Percentiles rank a stretch among this genome's conserved stretches.
Conservation (phyloP, 2,113 vertebrate genomes). For the Deroptyus accipitrinus region DNA sequence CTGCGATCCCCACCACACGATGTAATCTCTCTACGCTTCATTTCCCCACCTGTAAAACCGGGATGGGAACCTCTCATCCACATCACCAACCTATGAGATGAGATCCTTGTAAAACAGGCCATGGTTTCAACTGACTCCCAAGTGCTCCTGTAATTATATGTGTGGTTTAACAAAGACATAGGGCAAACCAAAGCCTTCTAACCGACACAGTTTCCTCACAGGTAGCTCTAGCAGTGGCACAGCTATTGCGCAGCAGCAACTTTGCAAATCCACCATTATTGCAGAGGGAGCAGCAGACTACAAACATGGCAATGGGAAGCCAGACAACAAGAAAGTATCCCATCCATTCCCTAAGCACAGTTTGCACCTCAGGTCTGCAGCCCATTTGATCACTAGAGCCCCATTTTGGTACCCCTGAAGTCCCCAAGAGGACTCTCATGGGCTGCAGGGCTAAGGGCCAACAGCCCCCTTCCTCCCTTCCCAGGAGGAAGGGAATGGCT, state of each 20-base stretch:
- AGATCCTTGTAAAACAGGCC: fast-evolving
- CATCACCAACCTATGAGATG: fast-evolving
- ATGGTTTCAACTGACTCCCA: background rate
- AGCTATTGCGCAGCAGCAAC: background rate
- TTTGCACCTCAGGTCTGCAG: background rate
- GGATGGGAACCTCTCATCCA: background rate
- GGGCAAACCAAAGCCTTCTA: background rate
- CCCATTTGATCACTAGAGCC: background rate
- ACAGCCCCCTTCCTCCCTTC: background rate
- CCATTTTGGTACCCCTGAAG: background rate
- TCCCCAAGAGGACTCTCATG: fast-evolving
- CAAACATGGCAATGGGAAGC: fast-evolving
- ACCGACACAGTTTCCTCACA: background rate
- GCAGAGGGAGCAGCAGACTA: background rate
- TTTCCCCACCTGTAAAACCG: background rate
- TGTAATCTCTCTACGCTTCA: background rate
- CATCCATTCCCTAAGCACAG: background rate
- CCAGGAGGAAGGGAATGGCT: background rate
- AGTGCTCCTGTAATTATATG: fast-evolving
- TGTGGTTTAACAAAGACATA: background rate
- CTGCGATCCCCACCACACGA: background rate
- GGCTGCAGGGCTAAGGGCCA: background rate
- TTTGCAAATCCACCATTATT: background rate
- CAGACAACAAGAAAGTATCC: background rate
- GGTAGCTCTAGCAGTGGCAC: background rate